Percentiles rank a stretch among this genome's conserved stretches.
Evolutionary conservation across 2,797 vertebrate species (phyloP).

Genomic region (Sciurus vulgaris): DNA sequence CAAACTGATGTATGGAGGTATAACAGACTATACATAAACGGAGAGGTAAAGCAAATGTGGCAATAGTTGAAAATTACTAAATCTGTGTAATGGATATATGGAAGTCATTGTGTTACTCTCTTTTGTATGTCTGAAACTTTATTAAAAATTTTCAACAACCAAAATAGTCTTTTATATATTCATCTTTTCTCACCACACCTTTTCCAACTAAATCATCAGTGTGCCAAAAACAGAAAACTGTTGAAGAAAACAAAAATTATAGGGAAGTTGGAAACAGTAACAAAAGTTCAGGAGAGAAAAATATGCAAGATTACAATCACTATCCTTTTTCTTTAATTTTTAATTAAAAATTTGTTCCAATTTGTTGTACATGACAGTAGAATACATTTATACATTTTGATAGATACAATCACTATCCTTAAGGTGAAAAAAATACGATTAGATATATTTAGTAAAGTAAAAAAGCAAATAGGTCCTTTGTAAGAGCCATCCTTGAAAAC

Average conservation of each 20-base stretch:
- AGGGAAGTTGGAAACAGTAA: slow-evolving; percentile 17
- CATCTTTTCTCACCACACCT: background rate
- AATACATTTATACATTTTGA: too few species aligned
- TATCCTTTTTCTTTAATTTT: too few species aligned
- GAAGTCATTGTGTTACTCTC: background rate
- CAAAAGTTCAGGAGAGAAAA: slow-evolving; percentile 23
- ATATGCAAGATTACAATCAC: background rate
- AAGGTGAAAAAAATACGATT: background rate
- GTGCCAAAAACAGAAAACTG: slow-evolving; percentile 33
- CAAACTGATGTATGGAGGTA: background rate
- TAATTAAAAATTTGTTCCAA: too few species aligned
- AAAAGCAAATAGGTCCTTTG: background rate
- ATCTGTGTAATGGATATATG: background rate
- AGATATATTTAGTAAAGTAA: slow-evolving; percentile 8
- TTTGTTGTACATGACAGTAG: too few species aligned
- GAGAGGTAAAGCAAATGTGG: background rate
- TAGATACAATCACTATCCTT: background rate
- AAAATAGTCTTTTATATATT: background rate
- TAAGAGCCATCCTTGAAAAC: background rate
- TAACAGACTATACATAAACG: background rate
- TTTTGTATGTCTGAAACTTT: slow-evolving; percentile 43
- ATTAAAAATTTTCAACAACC: background rate
- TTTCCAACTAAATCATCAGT: slow-evolving; percentile 32
- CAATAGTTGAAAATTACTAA: background rate
- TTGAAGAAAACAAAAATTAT: slow-evolving; percentile 16